Base-by-base conservation (phyloP, 1,140 invertebrate genomes). In the Philaenus spumarius region DNA sequence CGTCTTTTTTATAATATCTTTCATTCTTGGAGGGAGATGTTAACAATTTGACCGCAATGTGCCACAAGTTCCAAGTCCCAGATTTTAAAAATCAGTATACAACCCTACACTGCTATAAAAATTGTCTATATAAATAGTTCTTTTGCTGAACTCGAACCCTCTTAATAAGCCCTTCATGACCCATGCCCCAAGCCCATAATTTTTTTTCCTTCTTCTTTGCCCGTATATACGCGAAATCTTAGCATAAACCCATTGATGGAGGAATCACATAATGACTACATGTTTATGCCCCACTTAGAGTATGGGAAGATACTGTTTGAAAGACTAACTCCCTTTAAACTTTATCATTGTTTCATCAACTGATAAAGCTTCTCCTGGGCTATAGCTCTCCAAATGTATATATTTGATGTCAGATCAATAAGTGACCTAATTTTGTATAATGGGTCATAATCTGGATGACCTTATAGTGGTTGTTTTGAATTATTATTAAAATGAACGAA, bases 311-410 rank as follows among this genome's bases (percentile, higher is more conserved):
- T 74, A 76, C 56, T 73, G 69, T 34, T 63, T 67, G 39, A 73
- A 68, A 17, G 43, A 51, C 17, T 73, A 52, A 9, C 69, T 46
- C 7, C 71, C 71, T 64, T 66, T 61, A 48, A 70, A 74, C 11
- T 62, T 59, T 2, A 72, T 53, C n/a, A 73, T 68, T 23, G 59
- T 64, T 64, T 75, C 73, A 60, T 76, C 72, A 19, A 73, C 66
- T 15, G 64, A 67, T 12, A 73, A 46, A 59, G 66, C 55, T 62
- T 68, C 47, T 11, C 59, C 62, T 12, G 64, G 63, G 12, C 55
- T 63, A 45, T 63, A 60, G 43, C 15, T 20, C 20, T 54, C 9
- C 15, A 45, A n/a, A n/a, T n/a, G n/a, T n/a, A n/a, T n/a, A 58
- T 64, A 45, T 17, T 43, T 20, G 17, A 15, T 12, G 59, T 15